These are phyloP conservation scores for Hanleya hanleyi DNA, from an alignment of 2,888 invertebrate species.

Conservation along the genomic window DNA sequence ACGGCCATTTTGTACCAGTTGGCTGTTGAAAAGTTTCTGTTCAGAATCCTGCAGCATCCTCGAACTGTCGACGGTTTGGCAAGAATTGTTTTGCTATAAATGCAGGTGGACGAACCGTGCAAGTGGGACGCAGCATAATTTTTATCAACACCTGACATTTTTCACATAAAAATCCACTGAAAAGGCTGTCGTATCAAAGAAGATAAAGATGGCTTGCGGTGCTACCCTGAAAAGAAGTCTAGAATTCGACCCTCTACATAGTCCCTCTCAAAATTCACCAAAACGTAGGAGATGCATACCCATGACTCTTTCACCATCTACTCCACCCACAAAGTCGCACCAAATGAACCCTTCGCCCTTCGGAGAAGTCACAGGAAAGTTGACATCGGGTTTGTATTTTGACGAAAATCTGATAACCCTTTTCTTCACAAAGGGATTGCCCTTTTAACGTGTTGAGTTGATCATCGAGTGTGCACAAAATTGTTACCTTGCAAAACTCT, in stretches of 20 bases:
- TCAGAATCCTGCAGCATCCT: background rate
- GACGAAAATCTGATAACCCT: too few species aligned
- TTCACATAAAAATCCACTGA: background rate
- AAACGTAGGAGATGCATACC: slow-evolving; percentile 94
- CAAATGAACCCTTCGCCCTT: slow-evolving; percentile 86
- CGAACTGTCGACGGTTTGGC: too few species aligned
- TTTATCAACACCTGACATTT: background rate
- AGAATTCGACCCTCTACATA: slow-evolving; percentile 94
- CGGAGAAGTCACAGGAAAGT: slow-evolving; percentile 87
- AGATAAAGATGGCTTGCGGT: slow-evolving; percentile 89
- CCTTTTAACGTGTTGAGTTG: too few species aligned
- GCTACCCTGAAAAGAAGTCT: slow-evolving; percentile 96
- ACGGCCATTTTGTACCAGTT: slow-evolving; percentile 24
- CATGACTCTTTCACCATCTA: slow-evolving; percentile 82
- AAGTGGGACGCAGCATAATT: too few species aligned
- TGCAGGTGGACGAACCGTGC: too few species aligned
- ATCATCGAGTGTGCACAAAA: too few species aligned
- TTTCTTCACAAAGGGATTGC: too few species aligned
- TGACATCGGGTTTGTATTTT: slow-evolving; percentile 87
- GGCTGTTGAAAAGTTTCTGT: background rate
- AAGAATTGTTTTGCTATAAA: too few species aligned
- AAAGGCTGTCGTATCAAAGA: background rate
- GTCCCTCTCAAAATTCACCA: slow-evolving; percentile 81
- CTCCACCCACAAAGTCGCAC: slow-evolving; percentile 73
- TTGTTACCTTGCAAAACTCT: too few species aligned